phyloP scores from a whole-genome alignment of 1,140 invertebrate genomes.

The Ectropis grisescens region DNA sequence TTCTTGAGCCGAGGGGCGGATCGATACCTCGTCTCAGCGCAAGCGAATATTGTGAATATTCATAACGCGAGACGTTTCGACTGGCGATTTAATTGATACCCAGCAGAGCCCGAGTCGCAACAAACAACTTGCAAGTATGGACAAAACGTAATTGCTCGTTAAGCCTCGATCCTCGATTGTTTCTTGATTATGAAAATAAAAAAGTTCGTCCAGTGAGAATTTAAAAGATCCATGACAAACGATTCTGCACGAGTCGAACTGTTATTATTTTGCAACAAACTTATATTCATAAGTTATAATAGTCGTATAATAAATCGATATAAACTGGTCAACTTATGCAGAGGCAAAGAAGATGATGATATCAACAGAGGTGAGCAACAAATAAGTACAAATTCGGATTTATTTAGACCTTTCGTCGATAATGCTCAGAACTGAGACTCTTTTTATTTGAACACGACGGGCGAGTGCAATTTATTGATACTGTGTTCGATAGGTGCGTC shows the following conservation, averaged over 20 bases:
- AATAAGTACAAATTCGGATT: constrained; percentile 56
- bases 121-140: constrained; percentile 30
- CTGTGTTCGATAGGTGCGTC: constrained; percentile 54
- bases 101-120: constrained; percentile 21
- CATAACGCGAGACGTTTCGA: constrained; percentile 29
- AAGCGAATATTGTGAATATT: constrained; percentile 60
- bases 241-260: constrained; percentile 9
- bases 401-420: constrained; percentile 62
- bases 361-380: constrained; percentile 45
- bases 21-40: constrained; percentile 14
- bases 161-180: constrained; percentile 56
- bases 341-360: constrained; percentile 36
- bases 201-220: constrained; percentile 25
- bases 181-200: constrained; percentile 55
- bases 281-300: constrained; percentile 7
- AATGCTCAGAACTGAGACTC: constrained; percentile 39
- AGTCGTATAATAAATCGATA: constrained; percentile 4
- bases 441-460: constrained; percentile 61
- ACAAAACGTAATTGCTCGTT: constrained; percentile 62
- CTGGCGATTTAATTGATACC: constrained; percentile 54
- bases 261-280: constrained; percentile 32
- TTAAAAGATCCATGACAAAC: constrained; percentile 28
- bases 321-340: too few species aligned
- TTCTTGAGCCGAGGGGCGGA: constrained; percentile 10
- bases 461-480: constrained; percentile 66